A percentile compares a stretch with the other conserved stretches of the same genome.
Conservation (phyloP, 2,797 vertebrate genomes). For the Sebastes oblongus region DNA sequence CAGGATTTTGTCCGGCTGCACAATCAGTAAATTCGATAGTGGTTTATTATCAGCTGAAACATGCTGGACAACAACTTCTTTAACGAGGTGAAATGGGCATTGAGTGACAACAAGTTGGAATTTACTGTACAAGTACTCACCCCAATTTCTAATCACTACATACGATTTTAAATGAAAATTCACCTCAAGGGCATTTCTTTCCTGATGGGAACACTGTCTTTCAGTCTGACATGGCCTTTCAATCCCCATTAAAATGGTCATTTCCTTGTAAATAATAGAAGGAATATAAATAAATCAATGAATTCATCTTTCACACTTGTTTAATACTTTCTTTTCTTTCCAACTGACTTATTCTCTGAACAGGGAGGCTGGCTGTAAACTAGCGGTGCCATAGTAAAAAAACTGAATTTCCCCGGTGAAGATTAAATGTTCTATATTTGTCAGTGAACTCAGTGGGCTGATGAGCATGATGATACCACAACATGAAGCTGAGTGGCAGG, state of each 20-base stretch:
- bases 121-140: not conserved
- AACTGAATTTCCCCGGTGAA: not conserved
- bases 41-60: too few species aligned
- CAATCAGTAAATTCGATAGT: too few species aligned
- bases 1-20: too few species aligned
- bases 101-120: too few species aligned
- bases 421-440: constrained; percentile 26
- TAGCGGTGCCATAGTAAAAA: not conserved
- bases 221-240: not conserved
- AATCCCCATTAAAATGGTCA: not conserved
- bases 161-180: not conserved
- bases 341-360: not conserved
- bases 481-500: constrained; percentile 36
- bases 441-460: constrained; percentile 27
- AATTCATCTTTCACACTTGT: not conserved
- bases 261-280: not conserved
- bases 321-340: not conserved
- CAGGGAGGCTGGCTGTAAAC: not conserved
- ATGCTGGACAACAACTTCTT: too few species aligned
- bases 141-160: not conserved
- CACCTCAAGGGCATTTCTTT: not conserved
- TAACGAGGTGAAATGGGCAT: too few species aligned
- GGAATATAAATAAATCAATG: not conserved
- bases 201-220: not conserved
- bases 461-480: constrained; percentile 31